Evolutionary conservation across 2,113 vertebrate genomes (phyloP).

Genomic region (Vicugna pacos): DNA sequence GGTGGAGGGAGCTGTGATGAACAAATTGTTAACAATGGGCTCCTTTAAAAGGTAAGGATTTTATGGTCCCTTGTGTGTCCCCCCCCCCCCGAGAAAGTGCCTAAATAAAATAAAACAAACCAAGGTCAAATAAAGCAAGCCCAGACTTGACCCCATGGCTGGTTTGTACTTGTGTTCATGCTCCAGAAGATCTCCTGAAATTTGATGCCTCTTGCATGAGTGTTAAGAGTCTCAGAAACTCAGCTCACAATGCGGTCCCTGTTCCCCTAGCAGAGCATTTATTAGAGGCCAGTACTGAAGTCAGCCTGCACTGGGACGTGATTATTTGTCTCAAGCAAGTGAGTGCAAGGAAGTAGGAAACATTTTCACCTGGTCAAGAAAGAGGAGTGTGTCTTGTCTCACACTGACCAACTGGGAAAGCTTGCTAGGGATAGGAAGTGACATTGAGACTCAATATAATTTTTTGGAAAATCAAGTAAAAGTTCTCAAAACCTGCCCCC

Average conservation of each 20-base stretch:
- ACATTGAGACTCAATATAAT: not conserved
- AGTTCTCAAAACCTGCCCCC: slow-evolving; percentile 33
- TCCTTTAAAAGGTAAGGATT: slow-evolving; percentile 97
- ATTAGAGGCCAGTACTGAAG: slow-evolving; percentile 46
- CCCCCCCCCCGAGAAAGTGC: slow-evolving; percentile 55
- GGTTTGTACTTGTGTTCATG: slow-evolving; percentile 33
- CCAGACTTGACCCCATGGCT: slow-evolving; percentile 23
- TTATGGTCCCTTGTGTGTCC: not conserved
- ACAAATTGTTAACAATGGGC: slow-evolving; percentile 97
- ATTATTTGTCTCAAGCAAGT: slow-evolving; percentile 21
- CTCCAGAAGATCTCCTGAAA: slow-evolving; percentile 50
- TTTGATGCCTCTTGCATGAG: not conserved
- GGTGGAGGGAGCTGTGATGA: slow-evolving; percentile 98
- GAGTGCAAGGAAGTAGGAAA: not conserved
- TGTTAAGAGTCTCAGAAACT: slow-evolving; percentile 26
- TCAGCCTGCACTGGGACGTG: not conserved
- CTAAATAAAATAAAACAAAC: slow-evolving; percentile 73
- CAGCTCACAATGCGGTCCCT: slow-evolving; percentile 62
- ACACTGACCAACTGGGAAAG: not conserved
- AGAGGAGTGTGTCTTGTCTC: not conserved
- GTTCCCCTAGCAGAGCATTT: slow-evolving; percentile 42
- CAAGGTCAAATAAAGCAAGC: slow-evolving; percentile 60
- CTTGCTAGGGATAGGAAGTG: not conserved
- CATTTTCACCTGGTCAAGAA: slow-evolving; percentile 14
- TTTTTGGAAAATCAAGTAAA: slow-evolving; percentile 43